Evolutionary conservation across 2,797 vertebrate species (phyloP).

Genomic region (Esox lucius): DNA sequence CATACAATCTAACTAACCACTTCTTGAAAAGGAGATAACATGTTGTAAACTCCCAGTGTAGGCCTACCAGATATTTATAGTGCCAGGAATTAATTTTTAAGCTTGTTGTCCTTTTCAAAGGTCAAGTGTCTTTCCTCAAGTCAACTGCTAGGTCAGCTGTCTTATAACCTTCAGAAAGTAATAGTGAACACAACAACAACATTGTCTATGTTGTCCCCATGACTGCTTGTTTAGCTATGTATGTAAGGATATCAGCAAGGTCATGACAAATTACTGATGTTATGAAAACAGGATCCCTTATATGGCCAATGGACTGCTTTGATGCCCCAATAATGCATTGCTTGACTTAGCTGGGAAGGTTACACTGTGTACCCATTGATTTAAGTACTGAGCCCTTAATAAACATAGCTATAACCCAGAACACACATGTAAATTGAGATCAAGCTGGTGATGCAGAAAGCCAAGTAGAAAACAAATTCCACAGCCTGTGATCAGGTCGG

Average conservation of each 20-base stretch:
- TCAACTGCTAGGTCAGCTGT: background rate
- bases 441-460: conserved; percentile 88
- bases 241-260: conserved; percentile 33
- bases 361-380: conserved; percentile 82
- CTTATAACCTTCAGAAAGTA: background rate
- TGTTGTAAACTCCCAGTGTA: background rate
- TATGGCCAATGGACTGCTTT: conserved; percentile 61
- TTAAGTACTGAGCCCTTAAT: conserved; percentile 82
- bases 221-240: background rate
- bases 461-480: conserved; percentile 80
- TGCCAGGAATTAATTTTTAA: background rate
- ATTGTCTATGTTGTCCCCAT: background rate
- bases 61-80: background rate
- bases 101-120: background rate
- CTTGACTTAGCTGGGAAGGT: conserved; percentile 74
- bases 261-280: conserved; percentile 38
- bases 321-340: conserved; percentile 68
- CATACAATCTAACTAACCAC: background rate
- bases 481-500: conserved; percentile 65
- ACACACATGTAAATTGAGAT: conserved; percentile 86
- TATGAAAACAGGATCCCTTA: conserved; percentile 30
- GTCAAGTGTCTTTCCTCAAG: background rate
- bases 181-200: background rate
- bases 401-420: conserved; percentile 74
- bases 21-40: background rate